Conservation (phyloP, 1,140 invertebrate species). For the Onthophagus taurus region DNA sequence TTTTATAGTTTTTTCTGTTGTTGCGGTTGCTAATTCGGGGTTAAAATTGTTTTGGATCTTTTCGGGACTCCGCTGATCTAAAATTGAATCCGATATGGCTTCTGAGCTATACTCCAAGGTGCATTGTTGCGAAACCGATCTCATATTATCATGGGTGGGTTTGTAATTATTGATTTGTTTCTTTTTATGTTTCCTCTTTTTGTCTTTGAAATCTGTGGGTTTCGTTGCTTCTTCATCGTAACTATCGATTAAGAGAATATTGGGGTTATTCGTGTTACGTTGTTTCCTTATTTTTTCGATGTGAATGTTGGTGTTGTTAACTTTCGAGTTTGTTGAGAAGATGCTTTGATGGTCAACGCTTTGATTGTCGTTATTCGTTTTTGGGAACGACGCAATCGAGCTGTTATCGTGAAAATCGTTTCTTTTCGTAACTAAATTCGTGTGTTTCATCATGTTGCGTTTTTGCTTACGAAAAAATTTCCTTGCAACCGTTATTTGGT, state of each 20-base stretch:
- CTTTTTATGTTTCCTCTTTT: constrained; percentile 10
- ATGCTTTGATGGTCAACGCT: constrained; percentile 53
- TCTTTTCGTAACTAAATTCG: constrained; percentile 59
- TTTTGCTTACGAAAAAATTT: constrained; percentile 87
- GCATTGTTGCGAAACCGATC: constrained; percentile 47
- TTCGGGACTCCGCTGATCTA: constrained; percentile 41
- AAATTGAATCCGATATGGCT: constrained; percentile 57
- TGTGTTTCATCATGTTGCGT: constrained; percentile 60
- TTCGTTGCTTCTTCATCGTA: constrained; percentile 37
- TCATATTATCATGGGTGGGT: constrained; percentile 38
- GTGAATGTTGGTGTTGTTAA: constrained; percentile 70
- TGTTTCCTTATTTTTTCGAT: constrained; percentile 46
- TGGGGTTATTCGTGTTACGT: constrained; percentile 44
- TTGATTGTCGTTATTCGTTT: constrained; percentile 43
- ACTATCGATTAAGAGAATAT: constrained; percentile 49
- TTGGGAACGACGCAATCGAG: constrained; percentile 42
- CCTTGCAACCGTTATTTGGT: constrained; percentile 82
- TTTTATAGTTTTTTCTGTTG: background rate
- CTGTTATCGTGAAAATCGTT: constrained; percentile 47
- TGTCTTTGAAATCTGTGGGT: constrained; percentile 21
- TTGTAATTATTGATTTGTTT: constrained; percentile 25
- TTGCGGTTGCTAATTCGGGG: background rate
- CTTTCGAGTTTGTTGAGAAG: constrained; percentile 57
- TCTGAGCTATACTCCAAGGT: constrained; percentile 64
- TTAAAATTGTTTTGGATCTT: constrained; percentile 6